These are phyloP conservation scores for Caenorhabditis inopinata DNA, from an alignment of 1,140 invertebrate species.

Conservation along the genomic window DNA sequence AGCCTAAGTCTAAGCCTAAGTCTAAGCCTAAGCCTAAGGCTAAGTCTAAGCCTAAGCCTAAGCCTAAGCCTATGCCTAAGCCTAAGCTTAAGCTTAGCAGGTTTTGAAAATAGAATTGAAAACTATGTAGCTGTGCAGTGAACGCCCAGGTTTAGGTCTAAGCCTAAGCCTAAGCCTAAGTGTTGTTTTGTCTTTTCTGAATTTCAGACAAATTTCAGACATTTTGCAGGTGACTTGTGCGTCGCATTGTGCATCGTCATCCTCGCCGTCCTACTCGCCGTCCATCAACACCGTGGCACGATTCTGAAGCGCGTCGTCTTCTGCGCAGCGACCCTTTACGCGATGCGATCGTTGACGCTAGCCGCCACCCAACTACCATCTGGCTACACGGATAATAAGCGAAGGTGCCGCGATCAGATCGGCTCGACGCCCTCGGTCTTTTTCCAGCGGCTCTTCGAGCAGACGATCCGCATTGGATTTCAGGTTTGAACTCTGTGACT, in stretches of 20 bases:
- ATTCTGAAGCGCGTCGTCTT: constrained; percentile 56
- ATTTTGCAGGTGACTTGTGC: constrained; percentile 55
- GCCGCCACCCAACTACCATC: constrained; percentile 46
- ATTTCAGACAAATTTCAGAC: not conserved
- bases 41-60: no score
- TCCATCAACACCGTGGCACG: constrained; percentile 59
- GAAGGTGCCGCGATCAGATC: constrained; percentile 33
- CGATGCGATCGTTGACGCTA: constrained; percentile 54
- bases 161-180: no score
- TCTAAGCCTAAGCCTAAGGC: no score
- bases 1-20: no score
- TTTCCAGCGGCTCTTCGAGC: constrained; percentile 33
- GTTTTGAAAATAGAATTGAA: no score
- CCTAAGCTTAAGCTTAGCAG: no score
- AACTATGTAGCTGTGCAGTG: no score
- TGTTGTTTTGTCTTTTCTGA: not conserved
- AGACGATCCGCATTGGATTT: constrained; percentile 47
- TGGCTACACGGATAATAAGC: constrained; percentile 13
- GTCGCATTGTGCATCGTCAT: constrained; percentile 52
- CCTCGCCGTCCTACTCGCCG: constrained; percentile 54
- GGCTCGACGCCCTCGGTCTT: constrained; percentile 5
- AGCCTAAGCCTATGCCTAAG: no score
- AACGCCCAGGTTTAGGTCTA: no score
- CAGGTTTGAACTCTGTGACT: not conserved
- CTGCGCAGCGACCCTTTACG: constrained; percentile 56